Conservation (phyloP, 2,113 vertebrate species). For the Chlorodrepanis virens region DNA sequence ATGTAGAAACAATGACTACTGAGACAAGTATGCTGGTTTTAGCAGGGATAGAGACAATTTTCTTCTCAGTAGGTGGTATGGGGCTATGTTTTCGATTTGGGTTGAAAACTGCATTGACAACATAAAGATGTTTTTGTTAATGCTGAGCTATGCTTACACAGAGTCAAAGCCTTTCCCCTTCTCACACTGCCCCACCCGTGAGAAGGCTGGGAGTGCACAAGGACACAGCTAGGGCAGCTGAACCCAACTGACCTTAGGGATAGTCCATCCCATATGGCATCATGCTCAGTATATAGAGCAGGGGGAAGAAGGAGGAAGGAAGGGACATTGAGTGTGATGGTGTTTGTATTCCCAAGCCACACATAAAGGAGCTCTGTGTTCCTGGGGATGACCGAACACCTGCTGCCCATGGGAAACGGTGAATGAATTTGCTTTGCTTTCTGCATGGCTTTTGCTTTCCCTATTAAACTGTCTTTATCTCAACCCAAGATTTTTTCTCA, state of each 20-base stretch:
- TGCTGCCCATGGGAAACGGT: neutral
- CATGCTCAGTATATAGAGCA: neutral
- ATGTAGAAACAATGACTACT: neutral
- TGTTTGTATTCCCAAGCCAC: rapidly evolving
- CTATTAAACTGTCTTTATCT: neutral
- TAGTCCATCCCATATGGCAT: neutral
- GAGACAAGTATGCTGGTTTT: neutral
- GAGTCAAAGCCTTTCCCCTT: neutral
- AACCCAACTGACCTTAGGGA: neutral
- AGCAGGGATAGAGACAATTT: neutral
- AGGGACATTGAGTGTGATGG: neutral
- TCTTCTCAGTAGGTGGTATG: neutral
- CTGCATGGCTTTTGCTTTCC: neutral
- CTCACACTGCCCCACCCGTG: neutral
- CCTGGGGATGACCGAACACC: neutral
- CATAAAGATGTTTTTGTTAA: neutral
- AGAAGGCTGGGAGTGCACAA: neutral
- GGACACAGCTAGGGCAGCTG: neutral
- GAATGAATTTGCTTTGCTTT: neutral
- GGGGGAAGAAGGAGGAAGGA: neutral
- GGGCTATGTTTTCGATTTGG: neutral
- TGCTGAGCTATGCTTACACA: neutral
- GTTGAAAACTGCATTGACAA: neutral
- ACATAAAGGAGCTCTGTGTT: neutral
- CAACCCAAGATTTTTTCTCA: neutral